These are phyloP conservation scores for Coendou prehensilis DNA, from an alignment of 2,797 vertebrate species.

Conservation along the genomic window DNA sequence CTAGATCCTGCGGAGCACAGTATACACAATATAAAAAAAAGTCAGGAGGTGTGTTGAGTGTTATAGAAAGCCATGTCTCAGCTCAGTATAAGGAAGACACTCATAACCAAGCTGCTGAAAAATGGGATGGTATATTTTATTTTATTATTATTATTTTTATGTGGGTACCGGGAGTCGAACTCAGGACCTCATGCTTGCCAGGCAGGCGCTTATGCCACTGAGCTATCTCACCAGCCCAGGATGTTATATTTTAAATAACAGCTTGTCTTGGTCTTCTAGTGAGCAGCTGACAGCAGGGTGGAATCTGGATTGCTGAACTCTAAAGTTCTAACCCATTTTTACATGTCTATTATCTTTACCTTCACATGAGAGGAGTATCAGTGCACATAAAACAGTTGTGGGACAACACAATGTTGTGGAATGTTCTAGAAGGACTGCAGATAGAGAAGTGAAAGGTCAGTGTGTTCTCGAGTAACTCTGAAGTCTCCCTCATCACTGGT, in stretches of 20 bases:
- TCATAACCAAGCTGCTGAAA: not conserved
- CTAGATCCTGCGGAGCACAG: not conserved
- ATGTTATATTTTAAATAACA: not conserved
- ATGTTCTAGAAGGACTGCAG: not conserved
- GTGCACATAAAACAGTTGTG: not conserved
- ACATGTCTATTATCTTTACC: not conserved
- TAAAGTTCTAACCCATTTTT: not conserved
- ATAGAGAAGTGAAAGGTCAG: not conserved
- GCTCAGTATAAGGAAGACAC: not conserved
- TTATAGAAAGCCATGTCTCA: not conserved
- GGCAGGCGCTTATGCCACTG: too few relatives aligned
- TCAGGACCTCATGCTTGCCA: too few relatives aligned
- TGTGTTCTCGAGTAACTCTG: not conserved
- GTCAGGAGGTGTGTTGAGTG: not conserved
- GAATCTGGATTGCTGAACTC: not conserved
- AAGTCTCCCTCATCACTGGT: not conserved
- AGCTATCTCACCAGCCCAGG: too few relatives aligned
- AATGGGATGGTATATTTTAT: not conserved
- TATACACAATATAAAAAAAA: not conserved
- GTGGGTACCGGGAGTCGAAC: too few relatives aligned
- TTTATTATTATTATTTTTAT: too few relatives aligned
- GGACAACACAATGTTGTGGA: not conserved
- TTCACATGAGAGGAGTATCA: constrained; percentile 11
- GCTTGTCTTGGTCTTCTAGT: not conserved
- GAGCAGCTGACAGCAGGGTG: not conserved